Evolutionary conservation across 2,113 vertebrate species (phyloP).

Genomic region (Vimba vimba): DNA sequence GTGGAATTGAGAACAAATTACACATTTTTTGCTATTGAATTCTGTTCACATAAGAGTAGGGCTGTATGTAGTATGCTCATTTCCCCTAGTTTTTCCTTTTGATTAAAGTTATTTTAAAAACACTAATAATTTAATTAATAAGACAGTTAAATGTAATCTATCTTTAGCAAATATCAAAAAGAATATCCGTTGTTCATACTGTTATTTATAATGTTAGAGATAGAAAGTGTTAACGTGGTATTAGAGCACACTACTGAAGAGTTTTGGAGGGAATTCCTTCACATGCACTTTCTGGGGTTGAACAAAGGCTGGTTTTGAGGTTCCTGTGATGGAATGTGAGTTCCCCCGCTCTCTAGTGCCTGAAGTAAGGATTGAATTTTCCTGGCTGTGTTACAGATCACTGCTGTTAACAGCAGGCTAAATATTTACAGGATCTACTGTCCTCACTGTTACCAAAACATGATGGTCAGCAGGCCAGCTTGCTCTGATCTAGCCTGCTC

Average conservation of each 20-base stretch:
- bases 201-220: neutral
- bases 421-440: conserved; percentile 38
- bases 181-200: neutral
- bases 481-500: neutral
- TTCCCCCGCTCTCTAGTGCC: neutral
- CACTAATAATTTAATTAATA: neutral
- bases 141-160: neutral
- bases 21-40: neutral
- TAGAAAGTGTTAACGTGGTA: neutral
- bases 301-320: conserved; percentile 22
- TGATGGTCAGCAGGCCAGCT: neutral
- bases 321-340: neutral
- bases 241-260: neutral
- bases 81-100: neutral
- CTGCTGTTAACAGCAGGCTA: neutral
- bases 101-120: neutral
- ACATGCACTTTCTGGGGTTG: neutral
- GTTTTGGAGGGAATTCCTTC: neutral
- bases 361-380: neutral
- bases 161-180: neutral
- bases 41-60: neutral
- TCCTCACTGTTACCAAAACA: conserved; percentile 19
- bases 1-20: neutral
- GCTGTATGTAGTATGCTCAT: neutral
- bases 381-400: conserved; percentile 2